Evolutionary conservation across 2,888 invertebrate genomes (phyloP), one percentile per base, ranked within the genome.

Genomic region (Aspidiotus rigidus): DNA sequence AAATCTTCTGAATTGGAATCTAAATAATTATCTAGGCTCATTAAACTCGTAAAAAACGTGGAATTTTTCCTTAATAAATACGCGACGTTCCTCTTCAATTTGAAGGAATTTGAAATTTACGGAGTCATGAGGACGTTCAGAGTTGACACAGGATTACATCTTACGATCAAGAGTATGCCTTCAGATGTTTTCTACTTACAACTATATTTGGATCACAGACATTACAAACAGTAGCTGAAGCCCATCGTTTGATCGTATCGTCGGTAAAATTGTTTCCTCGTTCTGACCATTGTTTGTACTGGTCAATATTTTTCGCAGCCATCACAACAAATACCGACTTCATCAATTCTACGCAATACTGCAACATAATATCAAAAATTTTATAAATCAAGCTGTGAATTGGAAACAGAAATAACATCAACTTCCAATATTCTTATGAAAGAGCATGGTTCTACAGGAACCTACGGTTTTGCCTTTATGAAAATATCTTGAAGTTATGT

Each of bases 271-370:
- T 17, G 39, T 42, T 44, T 44, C 60, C 67, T n/a, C 16, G 42
- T 42, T 49, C 53, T 0, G 17, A 60, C 67, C 67, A 67, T 16
- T 67, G 49, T 39, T 28, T 59, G 28, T 60, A 53, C 11, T 67
- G 67, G 6, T 13, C 16, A 17, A 67, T 39, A 39, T 67, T 53
- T 60, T 40, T 67, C 15, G 59, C 49, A n/a, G 41, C 60, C 67
- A 67, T 67, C 40, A 67, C 49, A 16, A 60, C 16, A 39, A 67
- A n/a, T 60, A 67, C 67, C 28, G 67, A 67, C 57, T 67, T 67
- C 67, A 67, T 60, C 39, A 67, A 39, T 59, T 67, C 49, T 53
- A 67, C 59, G 8, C 59, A 17, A 49, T 67, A 67, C 67, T 67
- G 60, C 53, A 49, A 7, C 13, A 13, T 13, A 49, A n/a, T 49